Evolutionary conservation across 2,113 vertebrate genomes (phyloP).

Genomic region (Cinclus mexicanus): DNA sequence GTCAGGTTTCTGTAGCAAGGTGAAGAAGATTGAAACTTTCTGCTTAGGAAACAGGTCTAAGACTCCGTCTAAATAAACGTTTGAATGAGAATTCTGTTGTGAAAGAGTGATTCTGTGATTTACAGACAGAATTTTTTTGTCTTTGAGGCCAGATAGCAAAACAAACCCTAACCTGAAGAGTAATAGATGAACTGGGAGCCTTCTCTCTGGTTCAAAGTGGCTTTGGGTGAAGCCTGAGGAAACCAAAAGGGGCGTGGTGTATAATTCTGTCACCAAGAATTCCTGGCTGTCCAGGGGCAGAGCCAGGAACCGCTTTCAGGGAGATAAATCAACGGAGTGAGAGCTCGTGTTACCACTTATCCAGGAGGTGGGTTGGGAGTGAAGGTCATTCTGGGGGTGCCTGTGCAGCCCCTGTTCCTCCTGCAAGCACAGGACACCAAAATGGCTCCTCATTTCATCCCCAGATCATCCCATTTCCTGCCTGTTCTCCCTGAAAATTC

Average conservation of each 20-base stretch:
- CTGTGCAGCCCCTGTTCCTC: background rate
- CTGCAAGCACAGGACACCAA: background rate
- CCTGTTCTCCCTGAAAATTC: background rate
- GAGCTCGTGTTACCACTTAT: background rate
- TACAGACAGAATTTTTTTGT: background rate
- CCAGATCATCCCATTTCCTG: background rate
- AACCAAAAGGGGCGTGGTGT: background rate
- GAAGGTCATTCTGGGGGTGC: background rate
- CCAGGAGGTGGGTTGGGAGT: background rate
- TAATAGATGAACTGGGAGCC: background rate
- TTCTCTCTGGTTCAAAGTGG: background rate
- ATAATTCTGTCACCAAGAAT: conserved; percentile 23
- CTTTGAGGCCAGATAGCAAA: background rate
- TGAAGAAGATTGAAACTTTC: background rate
- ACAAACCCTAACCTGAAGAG: background rate
- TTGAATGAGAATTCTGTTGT: background rate
- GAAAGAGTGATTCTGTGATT: background rate
- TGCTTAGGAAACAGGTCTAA: background rate
- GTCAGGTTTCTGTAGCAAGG: background rate
- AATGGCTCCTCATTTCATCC: background rate
- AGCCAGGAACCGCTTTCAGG: background rate
- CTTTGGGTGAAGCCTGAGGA: background rate
- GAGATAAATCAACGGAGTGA: background rate
- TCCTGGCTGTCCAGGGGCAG: background rate
- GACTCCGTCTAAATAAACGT: background rate